Evolutionary conservation across 2,888 invertebrate species (phyloP).

Genomic region (Ferdinandea cuprea): DNA sequence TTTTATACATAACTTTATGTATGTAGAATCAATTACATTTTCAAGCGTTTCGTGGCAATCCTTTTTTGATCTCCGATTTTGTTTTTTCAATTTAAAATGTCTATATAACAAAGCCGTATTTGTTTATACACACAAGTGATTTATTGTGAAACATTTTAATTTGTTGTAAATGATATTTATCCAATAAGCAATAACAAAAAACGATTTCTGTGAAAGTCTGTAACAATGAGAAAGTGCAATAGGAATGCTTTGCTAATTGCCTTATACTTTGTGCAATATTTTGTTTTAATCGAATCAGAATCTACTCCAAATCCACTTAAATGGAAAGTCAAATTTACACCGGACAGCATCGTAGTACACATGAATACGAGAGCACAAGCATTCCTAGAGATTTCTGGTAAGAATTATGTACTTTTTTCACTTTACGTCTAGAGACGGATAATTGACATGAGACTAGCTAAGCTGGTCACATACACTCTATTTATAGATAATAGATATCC

Average conservation of each 20-base stretch:
- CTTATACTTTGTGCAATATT: slow-evolving; percentile 7
- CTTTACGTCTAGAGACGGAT: background rate
- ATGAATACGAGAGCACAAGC: slow-evolving; percentile 77
- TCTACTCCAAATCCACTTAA: background rate
- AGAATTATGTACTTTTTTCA: slow-evolving; percentile 17
- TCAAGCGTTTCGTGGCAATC: no score
- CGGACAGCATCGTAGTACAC: slow-evolving; percentile 75
- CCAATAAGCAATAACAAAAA: background rate
- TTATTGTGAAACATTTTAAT: background rate
- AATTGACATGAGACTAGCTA: background rate
- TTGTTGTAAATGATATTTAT: background rate
- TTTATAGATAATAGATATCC: no score
- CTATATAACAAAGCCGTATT: background rate
- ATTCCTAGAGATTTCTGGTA: slow-evolving; percentile 75
- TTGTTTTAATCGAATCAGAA: background rate
- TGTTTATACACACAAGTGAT: no score
- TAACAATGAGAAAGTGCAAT: slow-evolving; percentile 45
- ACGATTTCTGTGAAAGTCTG: slow-evolving; percentile 34
- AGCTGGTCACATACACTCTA: no score
- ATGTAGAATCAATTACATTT: no score
- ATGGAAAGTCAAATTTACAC: slow-evolving; percentile 78
- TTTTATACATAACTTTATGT: no score
- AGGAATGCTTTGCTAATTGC: background rate
- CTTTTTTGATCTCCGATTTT: no score
- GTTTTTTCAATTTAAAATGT: background rate